Percentiles rank a stretch among this genome's conserved stretches.
Evolutionary conservation across 2,888 invertebrate genomes (phyloP).

Genomic region (Parapristionchus giblindavisi): DNA sequence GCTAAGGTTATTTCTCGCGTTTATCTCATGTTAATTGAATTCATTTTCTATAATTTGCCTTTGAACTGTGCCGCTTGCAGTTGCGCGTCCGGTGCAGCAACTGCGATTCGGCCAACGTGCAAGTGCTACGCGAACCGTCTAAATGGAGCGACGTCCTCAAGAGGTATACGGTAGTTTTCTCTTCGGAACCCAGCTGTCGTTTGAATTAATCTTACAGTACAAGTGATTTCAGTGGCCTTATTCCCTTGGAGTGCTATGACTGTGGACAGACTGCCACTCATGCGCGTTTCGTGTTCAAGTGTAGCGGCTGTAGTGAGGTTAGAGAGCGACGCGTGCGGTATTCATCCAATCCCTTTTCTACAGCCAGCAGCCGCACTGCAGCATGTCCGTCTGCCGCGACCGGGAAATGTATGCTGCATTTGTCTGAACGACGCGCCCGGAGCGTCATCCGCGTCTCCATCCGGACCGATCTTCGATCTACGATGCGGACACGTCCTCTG

Average conservation of each 20-base stretch:
- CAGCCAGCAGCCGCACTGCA: conserved; percentile 6
- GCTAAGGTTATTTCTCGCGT: conserved; percentile 1
- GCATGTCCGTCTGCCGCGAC: background rate
- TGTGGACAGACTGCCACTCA: background rate
- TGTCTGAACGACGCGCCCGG: background rate
- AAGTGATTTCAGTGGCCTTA: conserved; percentile 4
- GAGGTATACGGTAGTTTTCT: background rate
- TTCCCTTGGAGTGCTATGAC: conserved; percentile 10
- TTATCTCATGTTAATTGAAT: background rate
- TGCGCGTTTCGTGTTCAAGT: conserved; percentile 37
- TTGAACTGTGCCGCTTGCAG: background rate
- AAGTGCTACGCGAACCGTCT: conserved; percentile 11
- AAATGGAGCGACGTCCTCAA: conserved; percentile 15
- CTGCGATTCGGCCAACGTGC: conserved; percentile 36
- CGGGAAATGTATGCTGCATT: conserved; percentile 13
- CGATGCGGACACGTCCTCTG: conserved; percentile 15
- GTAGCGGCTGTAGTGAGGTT: conserved; percentile 32
- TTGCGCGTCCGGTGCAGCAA: background rate
- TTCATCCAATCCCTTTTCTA: background rate
- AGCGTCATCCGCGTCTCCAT: background rate
- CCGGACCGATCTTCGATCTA: conserved; percentile 6
- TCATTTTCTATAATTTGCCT: background rate
- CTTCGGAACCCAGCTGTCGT: background rate
- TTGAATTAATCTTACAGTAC: background rate
- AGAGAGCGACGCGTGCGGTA: no score